Conservation (phyloP, 2,888 invertebrate genomes). For the Eilema caniola region DNA sequence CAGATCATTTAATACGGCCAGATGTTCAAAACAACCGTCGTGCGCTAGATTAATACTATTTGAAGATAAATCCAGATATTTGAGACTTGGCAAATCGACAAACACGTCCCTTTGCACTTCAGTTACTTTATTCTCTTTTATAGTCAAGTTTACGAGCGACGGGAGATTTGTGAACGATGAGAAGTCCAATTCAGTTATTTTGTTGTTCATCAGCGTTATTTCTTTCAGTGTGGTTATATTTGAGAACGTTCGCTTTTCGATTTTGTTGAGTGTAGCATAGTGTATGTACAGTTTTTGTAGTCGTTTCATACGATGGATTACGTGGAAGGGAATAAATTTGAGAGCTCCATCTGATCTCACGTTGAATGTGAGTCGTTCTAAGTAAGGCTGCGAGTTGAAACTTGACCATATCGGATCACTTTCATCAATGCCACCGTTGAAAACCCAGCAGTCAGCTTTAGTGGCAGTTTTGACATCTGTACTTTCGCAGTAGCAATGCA, state of each 20-base stretch:
- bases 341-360: conserved; percentile 90
- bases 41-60: conserved; percentile 95
- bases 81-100: conserved; percentile 90
- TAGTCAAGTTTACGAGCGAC: conserved; percentile 89
- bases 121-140: conserved; percentile 92
- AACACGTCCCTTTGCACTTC: conserved; percentile 93
- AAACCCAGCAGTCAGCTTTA: conserved; percentile 93
- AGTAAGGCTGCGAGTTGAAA: conserved; percentile 90
- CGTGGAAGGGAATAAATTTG: conserved; percentile 90
- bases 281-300: conserved; percentile 90
- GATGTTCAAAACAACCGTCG: conserved; percentile 93
- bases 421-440: conserved; percentile 89
- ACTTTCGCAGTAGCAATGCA: conserved; percentile 90
- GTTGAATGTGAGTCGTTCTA: conserved; percentile 90
- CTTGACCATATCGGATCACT: conserved; percentile 91
- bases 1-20: conserved; percentile 91
- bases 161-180: conserved; percentile 92
- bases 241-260: conserved; percentile 91
- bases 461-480: conserved; percentile 87
- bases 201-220: conserved; percentile 90
- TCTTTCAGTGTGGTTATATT: conserved; percentile 91
- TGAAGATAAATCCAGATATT: conserved; percentile 93
- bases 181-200: conserved; percentile 90
- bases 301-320: conserved; percentile 89
- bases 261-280: conserved; percentile 90